Conservation (phyloP, 2,888 invertebrate genomes). For the Hirudinaria manillensis region DNA sequence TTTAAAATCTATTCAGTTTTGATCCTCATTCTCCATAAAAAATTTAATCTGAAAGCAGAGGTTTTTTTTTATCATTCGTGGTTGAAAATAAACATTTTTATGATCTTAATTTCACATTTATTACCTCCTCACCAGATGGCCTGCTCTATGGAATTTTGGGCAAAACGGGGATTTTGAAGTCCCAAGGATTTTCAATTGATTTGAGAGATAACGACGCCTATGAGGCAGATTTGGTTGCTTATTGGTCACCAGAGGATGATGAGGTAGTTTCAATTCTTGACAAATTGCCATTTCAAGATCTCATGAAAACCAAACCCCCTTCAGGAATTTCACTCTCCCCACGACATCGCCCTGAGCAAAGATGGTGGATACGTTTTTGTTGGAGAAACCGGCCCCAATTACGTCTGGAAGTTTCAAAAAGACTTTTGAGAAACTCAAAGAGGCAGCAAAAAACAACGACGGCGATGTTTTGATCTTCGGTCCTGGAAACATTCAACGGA, state of each 20-base stretch:
- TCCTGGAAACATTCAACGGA: not conserved
- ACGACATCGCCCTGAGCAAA: slow-evolving; percentile 69
- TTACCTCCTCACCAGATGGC: slow-evolving; percentile 32
- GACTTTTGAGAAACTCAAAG: slow-evolving; percentile 3
- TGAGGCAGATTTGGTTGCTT: slow-evolving; percentile 34
- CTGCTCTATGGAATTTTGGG: slow-evolving; percentile 38
- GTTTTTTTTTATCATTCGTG: too few species aligned
- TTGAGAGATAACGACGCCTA: slow-evolving; percentile 31
- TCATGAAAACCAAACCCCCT: not conserved
- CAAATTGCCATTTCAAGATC: not conserved
- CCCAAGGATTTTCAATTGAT: slow-evolving; percentile 37
- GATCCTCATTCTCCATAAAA: too few species aligned
- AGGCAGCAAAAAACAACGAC: not conserved
- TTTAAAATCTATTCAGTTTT: too few species aligned
- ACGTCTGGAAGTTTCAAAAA: slow-evolving; percentile 61
- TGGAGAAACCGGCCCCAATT: slow-evolving; percentile 67
- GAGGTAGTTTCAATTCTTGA: slow-evolving; percentile 25
- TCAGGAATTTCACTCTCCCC: slow-evolving; percentile 65
- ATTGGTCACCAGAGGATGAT: slow-evolving; percentile 38
- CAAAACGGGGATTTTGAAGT: slow-evolving; percentile 19
- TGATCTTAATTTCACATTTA: not conserved
- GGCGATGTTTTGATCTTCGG: not conserved
- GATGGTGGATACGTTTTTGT: slow-evolving; percentile 70
- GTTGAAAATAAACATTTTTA: too few species aligned
- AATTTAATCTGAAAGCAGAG: too few species aligned